Base-by-base conservation (phyloP, 1,140 invertebrate species). In the Trigoniulus corallinus region DNA sequence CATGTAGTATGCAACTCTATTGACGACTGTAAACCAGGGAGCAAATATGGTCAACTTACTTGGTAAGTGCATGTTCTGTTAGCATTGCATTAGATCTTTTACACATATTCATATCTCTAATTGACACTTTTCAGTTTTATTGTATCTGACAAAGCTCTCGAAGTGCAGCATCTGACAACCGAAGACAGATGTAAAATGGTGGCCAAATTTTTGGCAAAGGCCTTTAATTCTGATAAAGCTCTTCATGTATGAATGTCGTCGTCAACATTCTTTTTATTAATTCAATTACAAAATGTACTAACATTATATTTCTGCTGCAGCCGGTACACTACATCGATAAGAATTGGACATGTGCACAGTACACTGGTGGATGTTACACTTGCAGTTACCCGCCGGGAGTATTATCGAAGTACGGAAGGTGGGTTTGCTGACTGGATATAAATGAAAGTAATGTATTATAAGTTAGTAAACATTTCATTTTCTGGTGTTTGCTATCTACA, bases 281-380 rank as follows among this genome's bases (percentile, higher is more conserved):
- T 18, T 4, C 4, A 18, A 20, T 18, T 4, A 4, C 20, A 7
- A 43, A 43, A 18, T 12, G 4, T 43, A 22, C 13, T 34, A 25
- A 27, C 42, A 13, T n/a, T 18, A 7, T 51, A 23, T 24, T 47
- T 52, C 25, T 45, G 40, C 49, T 52, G 15, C 34, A 67, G 62
- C 61, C 64, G 1, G 54, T 64, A 13, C 59, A 64, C 51, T 67
- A 67, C 51, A 63, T 64, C 42, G 67, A 70, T 53, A 59, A 64
- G 34, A 66, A 68, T 53, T 70, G 68, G 68, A 59, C 59, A 45
- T 58, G 51, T 7, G 67, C 70, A 54, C 63, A 68, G 50, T 70
- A 65, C 56, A 62, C 62, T 22, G 67, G 67, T 7, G 68, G 68
- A 4, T 67, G 67, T 51, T 70, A 69, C 48, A 61, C 60, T 2